Evolutionary conservation across 1,140 invertebrate genomes (phyloP), one percentile per base, ranked within the genome.

Genomic region (Monochamus saltuarius): DNA sequence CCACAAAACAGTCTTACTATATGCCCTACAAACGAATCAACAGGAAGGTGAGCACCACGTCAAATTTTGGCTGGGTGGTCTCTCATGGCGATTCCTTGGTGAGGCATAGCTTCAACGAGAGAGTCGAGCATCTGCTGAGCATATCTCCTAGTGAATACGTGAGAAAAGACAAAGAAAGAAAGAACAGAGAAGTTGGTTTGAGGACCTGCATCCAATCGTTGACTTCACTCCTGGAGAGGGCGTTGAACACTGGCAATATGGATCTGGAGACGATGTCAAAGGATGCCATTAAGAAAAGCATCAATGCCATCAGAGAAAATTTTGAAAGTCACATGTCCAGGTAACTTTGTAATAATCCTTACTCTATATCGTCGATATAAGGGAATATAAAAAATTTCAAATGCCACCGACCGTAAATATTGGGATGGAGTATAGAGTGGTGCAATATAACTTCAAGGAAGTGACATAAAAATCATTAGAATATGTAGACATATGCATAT

Each of bases 91-190:
- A 62, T 29, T 66, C 64, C 1, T 34, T 56, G 2, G 11, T 66
- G 19, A 55, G 46, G 19, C 56, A 60, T 13, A 58, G 42, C n/a
- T 62, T 52, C 53, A 52, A 38, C 9, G 64, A 66, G 13, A 66
- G 60, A 34, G 60, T 68, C 14, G 66, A 68, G 29, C 57, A 68
- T 17, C 52, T 68, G 6, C 49, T 68, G 7, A 62, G 62, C 0
- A 64, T 65, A 43, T 59, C 62, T 10, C 66, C 66, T 7, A 64
- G 62, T 22, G 62, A 68, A 52, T 68, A 68, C 52, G 57, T 68
- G n/a, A 42, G 62, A 10, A 50, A 63, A 9, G 62, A 68, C 22
- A 62, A 60, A 39, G 66, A 62, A 43, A 42, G 62, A 3, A 64
- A 62, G 54, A 62, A 40, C 45, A 34, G 57, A 16, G 66, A 68